phyloP scores from a whole-genome alignment of 2,888 invertebrate species.

The Criorhina ranunculi region DNA sequence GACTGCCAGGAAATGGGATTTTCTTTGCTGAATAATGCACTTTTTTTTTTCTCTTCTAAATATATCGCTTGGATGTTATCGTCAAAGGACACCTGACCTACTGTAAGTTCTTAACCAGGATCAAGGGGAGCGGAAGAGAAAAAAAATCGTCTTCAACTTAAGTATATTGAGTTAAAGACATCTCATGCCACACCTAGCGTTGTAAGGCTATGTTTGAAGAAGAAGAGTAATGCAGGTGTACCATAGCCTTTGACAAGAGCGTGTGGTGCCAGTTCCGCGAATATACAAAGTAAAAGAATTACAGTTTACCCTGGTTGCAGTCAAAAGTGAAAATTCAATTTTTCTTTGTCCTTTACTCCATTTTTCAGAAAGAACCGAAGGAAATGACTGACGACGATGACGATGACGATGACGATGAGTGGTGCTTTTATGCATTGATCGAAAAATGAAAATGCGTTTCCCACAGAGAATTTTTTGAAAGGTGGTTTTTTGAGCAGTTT shows the following conservation, averaged over 20 bases:
- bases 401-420: constrained; percentile 46
- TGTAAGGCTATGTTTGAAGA: constrained; percentile 25
- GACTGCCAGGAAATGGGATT: constrained; percentile 60
- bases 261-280: neutral
- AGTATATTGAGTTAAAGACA: constrained; percentile 61
- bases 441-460: constrained; percentile 55
- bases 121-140: constrained; percentile 10
- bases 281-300: constrained; percentile 46
- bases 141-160: constrained; percentile 10
- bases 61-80: constrained; percentile 28
- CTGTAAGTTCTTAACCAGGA: constrained; percentile 41
- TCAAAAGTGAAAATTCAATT: constrained; percentile 57
- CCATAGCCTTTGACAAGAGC: constrained; percentile 22
- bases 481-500: constrained; percentile 23
- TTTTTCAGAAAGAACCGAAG: neutral
- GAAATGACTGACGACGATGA: constrained; percentile 26
- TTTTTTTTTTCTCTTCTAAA: constrained; percentile 31
- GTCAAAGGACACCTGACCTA: constrained; percentile 66
- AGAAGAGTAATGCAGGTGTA: constrained; percentile 13
- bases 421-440: constrained; percentile 39
- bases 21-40: constrained; percentile 52
- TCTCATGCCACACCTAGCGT: constrained; percentile 12
- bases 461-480: constrained; percentile 34
- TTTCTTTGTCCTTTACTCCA: neutral
- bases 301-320: constrained; percentile 33